These are phyloP conservation scores for Forbesichthys agassizii DNA, from an alignment of 2,113 vertebrate species.

Conservation along the genomic window DNA sequence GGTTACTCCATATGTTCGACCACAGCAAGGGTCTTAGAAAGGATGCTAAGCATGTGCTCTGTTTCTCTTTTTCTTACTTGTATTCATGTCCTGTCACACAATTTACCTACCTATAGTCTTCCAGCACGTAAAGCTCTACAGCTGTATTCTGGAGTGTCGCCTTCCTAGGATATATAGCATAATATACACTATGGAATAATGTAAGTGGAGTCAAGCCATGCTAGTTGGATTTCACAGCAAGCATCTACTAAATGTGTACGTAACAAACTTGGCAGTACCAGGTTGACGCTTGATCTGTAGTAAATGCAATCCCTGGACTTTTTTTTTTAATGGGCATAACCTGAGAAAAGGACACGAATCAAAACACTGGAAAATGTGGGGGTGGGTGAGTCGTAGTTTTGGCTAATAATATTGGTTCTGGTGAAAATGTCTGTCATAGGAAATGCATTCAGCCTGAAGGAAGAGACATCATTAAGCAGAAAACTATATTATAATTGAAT, in stretches of 20 bases:
- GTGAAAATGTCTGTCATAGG: slow-evolving; percentile 6
- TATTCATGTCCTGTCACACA: slow-evolving; percentile 1
- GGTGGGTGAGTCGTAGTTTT: too few species aligned
- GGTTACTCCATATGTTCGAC: slow-evolving; percentile 49
- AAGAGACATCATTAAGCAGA: slow-evolving; percentile 21
- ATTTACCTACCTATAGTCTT: slow-evolving; percentile 18
- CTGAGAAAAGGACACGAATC: slow-evolving; percentile 40
- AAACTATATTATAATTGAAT: slow-evolving; percentile 8
- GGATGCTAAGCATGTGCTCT: slow-evolving; percentile 8
- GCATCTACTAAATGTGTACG: slow-evolving; percentile 11
- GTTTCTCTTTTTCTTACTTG: slow-evolving; percentile 1
- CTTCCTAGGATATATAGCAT: slow-evolving; percentile 12
- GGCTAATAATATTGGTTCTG: too few species aligned
- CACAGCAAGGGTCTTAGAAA: slow-evolving; percentile 23
- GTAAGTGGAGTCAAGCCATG: slow-evolving; percentile 55
- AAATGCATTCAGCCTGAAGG: slow-evolving; percentile 14
- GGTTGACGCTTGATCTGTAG: slow-evolving; percentile 14
- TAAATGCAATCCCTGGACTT: slow-evolving; percentile 31
- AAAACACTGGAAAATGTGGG: slow-evolving; percentile 52
- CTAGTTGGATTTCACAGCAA: slow-evolving; percentile 14
- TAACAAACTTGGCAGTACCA: slow-evolving; percentile 6
- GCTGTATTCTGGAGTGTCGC: slow-evolving; percentile 21
- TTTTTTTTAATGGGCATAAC: slow-evolving; percentile 24
- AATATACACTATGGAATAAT: slow-evolving; percentile 3
- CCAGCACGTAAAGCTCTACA: slow-evolving; percentile 55